Percentiles rank a stretch among this genome's conserved stretches.
phyloP scores from a whole-genome alignment of 2,113 vertebrate genomes.

The Dromaius novaehollandiae region DNA sequence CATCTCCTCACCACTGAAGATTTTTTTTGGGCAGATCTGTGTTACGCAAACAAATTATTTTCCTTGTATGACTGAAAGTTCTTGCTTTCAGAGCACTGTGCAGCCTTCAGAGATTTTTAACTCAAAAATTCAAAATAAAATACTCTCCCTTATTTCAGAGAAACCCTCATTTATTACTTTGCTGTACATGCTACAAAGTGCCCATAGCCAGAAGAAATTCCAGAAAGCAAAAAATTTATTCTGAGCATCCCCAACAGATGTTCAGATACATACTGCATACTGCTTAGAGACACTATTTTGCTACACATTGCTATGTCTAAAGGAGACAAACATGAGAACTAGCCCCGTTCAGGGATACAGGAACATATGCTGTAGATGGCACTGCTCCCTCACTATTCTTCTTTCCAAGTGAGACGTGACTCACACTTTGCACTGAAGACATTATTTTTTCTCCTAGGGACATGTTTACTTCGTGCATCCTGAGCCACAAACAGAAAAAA shows the following conservation, averaged over 20 bases:
- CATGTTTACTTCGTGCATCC: slow-evolving; percentile 63
- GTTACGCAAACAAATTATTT: not conserved
- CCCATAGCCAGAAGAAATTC: not conserved
- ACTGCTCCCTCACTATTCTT: slow-evolving; percentile 66
- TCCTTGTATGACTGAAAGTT: not conserved
- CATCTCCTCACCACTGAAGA: not conserved
- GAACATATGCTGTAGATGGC: slow-evolving; percentile 67
- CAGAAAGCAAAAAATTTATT: not conserved
- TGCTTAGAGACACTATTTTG: not conserved
- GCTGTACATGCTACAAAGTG: not conserved
- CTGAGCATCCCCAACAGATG: not conserved
- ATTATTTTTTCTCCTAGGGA: slow-evolving; percentile 37
- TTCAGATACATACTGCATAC: not conserved
- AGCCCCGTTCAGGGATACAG: not conserved
- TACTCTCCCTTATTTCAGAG: not conserved
- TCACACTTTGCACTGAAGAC: not conserved
- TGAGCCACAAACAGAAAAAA: slow-evolving; percentile 56
- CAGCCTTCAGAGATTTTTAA: not conserved
- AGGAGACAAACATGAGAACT: accelerated
- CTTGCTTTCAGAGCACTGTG: not conserved
- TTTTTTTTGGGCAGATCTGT: not conserved
- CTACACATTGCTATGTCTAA: not conserved
- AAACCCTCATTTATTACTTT: not conserved
- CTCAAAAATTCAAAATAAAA: not conserved
- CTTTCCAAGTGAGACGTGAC: not conserved